A percentile compares a stretch with the other conserved stretches of the same genome.
These are phyloP conservation scores for Drosophila diplacantha DNA, from an alignment of 2,888 invertebrate genomes.

Conservation along the genomic window DNA sequence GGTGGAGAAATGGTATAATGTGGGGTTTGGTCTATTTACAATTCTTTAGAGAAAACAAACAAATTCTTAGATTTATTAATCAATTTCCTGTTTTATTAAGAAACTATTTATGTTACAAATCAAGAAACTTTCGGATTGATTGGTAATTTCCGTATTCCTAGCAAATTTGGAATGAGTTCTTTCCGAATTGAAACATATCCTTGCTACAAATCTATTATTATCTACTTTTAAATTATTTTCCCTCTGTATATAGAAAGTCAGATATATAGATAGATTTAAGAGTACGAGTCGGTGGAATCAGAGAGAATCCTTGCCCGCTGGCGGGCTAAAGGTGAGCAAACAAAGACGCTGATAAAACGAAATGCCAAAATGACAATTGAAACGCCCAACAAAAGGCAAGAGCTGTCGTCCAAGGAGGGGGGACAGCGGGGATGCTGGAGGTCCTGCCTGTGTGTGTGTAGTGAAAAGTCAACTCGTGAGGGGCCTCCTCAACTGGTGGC, in stretches of 20 bases:
- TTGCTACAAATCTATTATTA: too few relatives aligned
- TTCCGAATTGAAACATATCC: background rate
- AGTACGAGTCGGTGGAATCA: constrained; percentile 4
- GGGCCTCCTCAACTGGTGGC: constrained; percentile 52
- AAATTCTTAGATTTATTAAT: too few relatives aligned
- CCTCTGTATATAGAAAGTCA: constrained; percentile 4
- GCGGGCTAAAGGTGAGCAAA: constrained; percentile 63
- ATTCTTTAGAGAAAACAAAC: background rate
- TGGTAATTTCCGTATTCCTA: too few relatives aligned
- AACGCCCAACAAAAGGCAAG: constrained; percentile 63
- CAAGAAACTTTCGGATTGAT: background rate
- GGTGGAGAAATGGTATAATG: background rate
- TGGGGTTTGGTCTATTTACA: too few relatives aligned
- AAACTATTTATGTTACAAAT: background rate
- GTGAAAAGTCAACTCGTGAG: constrained; percentile 66
- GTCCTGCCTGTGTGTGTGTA: constrained; percentile 37
- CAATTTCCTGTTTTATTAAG: background rate
- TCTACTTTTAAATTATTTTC: constrained; percentile 6
- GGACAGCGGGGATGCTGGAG: background rate
- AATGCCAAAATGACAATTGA: constrained; percentile 71
- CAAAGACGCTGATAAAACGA: constrained; percentile 68
- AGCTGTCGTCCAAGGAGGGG: constrained; percentile 2
- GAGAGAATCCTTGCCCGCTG: constrained; percentile 42
- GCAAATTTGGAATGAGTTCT: too few relatives aligned
- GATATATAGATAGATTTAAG: background rate